Evolutionary conservation across 2,888 invertebrate species (phyloP), one percentile per base, ranked within the genome.

Genomic region (Bugulina stolonifera): DNA sequence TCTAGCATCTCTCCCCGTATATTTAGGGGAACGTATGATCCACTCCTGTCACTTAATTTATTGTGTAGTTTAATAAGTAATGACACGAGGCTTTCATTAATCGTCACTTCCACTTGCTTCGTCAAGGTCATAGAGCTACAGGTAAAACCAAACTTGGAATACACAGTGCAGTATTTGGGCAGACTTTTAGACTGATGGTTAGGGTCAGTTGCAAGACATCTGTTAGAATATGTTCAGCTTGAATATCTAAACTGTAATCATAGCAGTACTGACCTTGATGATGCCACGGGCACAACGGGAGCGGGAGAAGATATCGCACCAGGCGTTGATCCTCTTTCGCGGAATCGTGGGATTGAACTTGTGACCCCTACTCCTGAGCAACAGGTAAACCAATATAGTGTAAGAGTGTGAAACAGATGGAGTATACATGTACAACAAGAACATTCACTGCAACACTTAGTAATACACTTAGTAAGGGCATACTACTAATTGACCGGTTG

Each of bases 61-160:
- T 93, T 92, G 84, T 97, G 95, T 22, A 95, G 87, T 82, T 93
- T 94, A 72, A 96, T 86, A 58, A 97, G 86, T 71, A 96, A 86
- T 0, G 94, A 93, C 77, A 97, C 89, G 75, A 97, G 91, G 74
- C 93, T 95, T 83, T 86, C 85, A 71, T 82, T 81, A 1, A 85
- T 75, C 54, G 73, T 75, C 5, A 75, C 72, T 43, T 77, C 74
- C 18, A 77, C 73, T 34, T 77, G 77, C 23, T 78, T 74, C 34
- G 75, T 74, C 43, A 76, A 77, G 43, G 32, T 18, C 22, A 5
- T 32, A 14, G 18, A 32, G 64, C 64, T 64, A 32, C 43, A 43
- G 18, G n/a, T 18, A 43, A 43, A 10, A 10, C 43, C 43, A 43
- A 5, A 43, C 10, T 5, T 43, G 5, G 43, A 43, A 43, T 43